phyloP scores from a whole-genome alignment of 1,140 invertebrate species.

The Heliconius hewitsoni region DNA sequence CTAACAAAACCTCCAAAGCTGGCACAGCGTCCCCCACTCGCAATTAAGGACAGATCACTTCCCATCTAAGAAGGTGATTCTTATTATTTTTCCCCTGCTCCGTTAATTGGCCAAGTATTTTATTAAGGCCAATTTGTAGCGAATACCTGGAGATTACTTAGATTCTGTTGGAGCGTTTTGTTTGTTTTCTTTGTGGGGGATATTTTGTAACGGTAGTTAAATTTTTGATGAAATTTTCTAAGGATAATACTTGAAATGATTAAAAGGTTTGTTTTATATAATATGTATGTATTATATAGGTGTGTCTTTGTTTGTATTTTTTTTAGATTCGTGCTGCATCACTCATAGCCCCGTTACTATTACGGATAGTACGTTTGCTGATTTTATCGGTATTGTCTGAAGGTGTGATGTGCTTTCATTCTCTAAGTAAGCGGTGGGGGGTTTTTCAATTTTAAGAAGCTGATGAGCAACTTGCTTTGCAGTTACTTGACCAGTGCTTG shows the following conservation, averaged over 20 bases:
- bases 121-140: constrained; percentile 76
- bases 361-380: too few species aligned
- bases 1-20: constrained; percentile 21
- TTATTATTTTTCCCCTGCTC: constrained; percentile 70
- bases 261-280: neutral
- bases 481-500: too few species aligned
- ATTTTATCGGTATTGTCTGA: too few species aligned
- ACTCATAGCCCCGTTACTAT: too few species aligned
- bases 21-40: constrained; percentile 40
- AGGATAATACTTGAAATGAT: neutral
- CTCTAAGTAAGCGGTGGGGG: too few species aligned
- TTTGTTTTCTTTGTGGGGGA: constrained; percentile 50
- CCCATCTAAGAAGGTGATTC: constrained; percentile 72
- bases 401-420: too few species aligned
- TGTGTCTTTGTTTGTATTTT: too few species aligned
- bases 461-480: too few species aligned
- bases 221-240: neutral
- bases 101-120: constrained; percentile 77
- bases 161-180: constrained; percentile 53
- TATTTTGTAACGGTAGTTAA: neutral
- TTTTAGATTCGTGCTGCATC: too few species aligned
- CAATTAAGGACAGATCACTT: constrained; percentile 67
- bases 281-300: too few species aligned
- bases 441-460: too few species aligned
- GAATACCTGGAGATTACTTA: constrained; percentile 70